These are phyloP conservation scores for Araneus ventricosus DNA, from an alignment of 1,140 invertebrate species.

Conservation along the genomic window DNA sequence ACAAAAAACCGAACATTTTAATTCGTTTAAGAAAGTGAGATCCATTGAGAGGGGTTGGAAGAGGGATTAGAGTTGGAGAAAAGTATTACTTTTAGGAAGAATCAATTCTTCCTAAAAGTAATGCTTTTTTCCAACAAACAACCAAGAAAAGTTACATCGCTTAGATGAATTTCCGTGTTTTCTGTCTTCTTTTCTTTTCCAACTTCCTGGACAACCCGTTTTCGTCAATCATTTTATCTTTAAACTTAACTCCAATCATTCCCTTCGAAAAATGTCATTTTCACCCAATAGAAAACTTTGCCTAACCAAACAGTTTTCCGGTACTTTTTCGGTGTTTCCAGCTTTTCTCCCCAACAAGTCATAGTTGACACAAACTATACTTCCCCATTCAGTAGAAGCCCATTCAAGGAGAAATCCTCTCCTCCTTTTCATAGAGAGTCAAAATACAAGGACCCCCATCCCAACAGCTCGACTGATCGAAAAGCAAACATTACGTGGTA, in stretches of 20 bases:
- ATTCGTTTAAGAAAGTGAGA: no score
- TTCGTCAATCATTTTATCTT: not conserved
- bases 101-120: no score
- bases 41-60: no score
- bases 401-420: slow-evolving; percentile 20
- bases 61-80: no score
- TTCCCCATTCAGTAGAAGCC: not conserved
- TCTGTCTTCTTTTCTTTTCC: not conserved
- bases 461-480: not conserved
- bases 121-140: no score
- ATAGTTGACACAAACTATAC: slow-evolving; percentile 15
- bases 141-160: no score
- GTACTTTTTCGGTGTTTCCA: not conserved
- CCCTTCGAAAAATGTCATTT: not conserved
- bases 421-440: slow-evolving; percentile 12
- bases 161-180: not conserved
- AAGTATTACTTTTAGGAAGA: no score
- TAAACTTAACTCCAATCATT: not conserved
- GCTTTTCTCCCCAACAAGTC: not conserved
- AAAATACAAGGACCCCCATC: not conserved
- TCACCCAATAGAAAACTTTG: not conserved
- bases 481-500: slow-evolving; percentile 19
- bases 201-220: not conserved
- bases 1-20: no score
- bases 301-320: not conserved